Percentiles rank a stretch among this genome's conserved stretches.
Evolutionary conservation across 2,113 vertebrate species (phyloP).

Genomic region (Neotragus moschatus): DNA sequence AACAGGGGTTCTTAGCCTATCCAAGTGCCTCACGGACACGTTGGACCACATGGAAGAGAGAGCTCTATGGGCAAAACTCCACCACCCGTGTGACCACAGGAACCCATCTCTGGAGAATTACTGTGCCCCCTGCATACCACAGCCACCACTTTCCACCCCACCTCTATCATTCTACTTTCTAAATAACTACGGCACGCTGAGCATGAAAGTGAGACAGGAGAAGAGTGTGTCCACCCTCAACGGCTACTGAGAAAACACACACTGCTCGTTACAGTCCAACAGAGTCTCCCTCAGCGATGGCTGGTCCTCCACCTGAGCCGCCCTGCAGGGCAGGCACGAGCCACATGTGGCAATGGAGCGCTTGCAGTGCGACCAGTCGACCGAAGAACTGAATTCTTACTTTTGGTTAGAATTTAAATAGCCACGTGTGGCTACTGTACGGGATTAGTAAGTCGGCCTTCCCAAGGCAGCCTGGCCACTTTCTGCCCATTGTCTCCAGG

Average conservation of each 20-base stretch:
- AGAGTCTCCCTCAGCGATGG: fast-evolving
- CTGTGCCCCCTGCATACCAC: not conserved
- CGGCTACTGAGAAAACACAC: not conserved
- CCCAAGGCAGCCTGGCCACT: not conserved
- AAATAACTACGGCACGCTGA: not conserved
- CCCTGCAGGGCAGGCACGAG: not conserved
- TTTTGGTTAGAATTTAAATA: not conserved
- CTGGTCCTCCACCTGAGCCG: not conserved
- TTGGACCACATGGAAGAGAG: not conserved
- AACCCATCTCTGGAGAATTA: not conserved
- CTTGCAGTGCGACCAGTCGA: not conserved
- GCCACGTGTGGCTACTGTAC: not conserved
- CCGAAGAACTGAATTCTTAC: not conserved
- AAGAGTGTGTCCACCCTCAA: not conserved
- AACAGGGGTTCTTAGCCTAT: not conserved
- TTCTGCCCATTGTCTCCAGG: not conserved
- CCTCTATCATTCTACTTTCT: not conserved
- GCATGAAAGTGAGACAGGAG: not conserved
- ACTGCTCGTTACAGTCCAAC: not conserved
- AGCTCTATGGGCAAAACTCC: not conserved
- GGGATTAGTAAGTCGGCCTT: not conserved
- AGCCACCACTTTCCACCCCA: not conserved
- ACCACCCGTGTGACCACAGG: fast-evolving
- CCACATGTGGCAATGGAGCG: fast-evolving
- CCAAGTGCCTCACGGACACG: not conserved